These are phyloP conservation scores for Chironomus riparius DNA, from an alignment of 2,888 invertebrate species.

Conservation along the genomic window DNA sequence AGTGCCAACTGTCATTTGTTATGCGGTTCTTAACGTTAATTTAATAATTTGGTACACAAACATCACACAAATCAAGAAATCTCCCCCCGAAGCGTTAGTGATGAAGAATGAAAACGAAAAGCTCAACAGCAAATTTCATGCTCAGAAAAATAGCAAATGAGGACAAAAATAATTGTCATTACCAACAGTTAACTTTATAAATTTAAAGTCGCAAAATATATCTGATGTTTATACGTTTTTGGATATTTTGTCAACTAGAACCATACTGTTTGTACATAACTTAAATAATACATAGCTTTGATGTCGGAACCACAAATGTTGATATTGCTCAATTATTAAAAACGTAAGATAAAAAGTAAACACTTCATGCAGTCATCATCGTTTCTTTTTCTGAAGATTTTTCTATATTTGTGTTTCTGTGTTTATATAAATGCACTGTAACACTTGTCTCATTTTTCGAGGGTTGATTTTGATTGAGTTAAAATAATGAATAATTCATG, in stretches of 20 bases:
- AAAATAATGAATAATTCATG: slow-evolving; percentile 19
- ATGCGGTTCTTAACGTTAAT: background rate
- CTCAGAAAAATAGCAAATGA: background rate
- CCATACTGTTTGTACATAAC: background rate
- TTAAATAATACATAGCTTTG: background rate
- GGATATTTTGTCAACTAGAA: background rate
- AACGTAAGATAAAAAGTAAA: background rate
- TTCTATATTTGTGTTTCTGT: background rate
- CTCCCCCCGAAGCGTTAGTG: too few species aligned
- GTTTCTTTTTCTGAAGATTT: background rate
- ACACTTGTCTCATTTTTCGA: background rate
- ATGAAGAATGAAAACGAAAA: too few species aligned
- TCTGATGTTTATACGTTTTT: background rate
- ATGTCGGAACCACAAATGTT: background rate
- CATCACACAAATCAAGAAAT: too few species aligned
- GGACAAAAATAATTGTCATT: background rate
- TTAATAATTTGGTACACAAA: background rate
- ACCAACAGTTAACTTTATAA: background rate
- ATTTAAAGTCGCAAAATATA: background rate
- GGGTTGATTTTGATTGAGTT: slow-evolving; percentile 18
- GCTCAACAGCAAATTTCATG: background rate
- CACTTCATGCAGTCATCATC: background rate
- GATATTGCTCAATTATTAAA: background rate
- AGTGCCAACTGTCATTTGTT: background rate
- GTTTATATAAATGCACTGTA: background rate